Base-by-base conservation (phyloP, 2,797 vertebrate genomes). In the Parotocinclus haroldoi region DNA sequence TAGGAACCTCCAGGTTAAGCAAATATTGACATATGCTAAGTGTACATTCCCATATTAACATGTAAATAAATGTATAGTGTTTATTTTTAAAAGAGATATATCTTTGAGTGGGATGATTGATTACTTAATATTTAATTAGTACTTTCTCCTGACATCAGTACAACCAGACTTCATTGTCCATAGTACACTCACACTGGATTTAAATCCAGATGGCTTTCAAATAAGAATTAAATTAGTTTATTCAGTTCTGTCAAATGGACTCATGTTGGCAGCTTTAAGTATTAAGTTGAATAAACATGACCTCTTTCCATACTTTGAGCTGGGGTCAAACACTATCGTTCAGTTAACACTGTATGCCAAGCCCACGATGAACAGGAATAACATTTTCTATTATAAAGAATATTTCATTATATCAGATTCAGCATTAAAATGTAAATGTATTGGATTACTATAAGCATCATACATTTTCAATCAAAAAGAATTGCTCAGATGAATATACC, bases 41-140 rank as follows among this genome's bases (percentile, higher is more conserved):
- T 27, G 27, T 27, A 27, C 45, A 69, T 73, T 39, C 57, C 36
- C 42, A 68, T 61, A 38, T 7, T 56, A 56, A 75, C 18, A 74
- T 81, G 75, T 78, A 71, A 78, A 76, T 39, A n/a, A 59, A 73
- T 48, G 66, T 82, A 80, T 81, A 78, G 52, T 66, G 69, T 79
- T 79, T 85, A 83, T 86, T 86, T 87, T 85, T 77, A 68, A 83
- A 72, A 70, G 27, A 56, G 39, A 46, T 14, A 76, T 59, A 19
- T 13, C 18, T 53, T 27, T 40, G 51, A 58, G 12, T 38, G 16
- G 50, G 17, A 36, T 12, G 27, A 5, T 51, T 27, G 52, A 37
- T 1, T 27, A 59, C 5, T 5, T 37, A 58, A 44, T 53, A 27
- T 39, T 56, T 13, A 51, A 38, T 17, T 44, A 14, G 10, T 54